phyloP scores from a whole-genome alignment of 2,888 invertebrate genomes.

The Poecilus cupreus region DNA sequence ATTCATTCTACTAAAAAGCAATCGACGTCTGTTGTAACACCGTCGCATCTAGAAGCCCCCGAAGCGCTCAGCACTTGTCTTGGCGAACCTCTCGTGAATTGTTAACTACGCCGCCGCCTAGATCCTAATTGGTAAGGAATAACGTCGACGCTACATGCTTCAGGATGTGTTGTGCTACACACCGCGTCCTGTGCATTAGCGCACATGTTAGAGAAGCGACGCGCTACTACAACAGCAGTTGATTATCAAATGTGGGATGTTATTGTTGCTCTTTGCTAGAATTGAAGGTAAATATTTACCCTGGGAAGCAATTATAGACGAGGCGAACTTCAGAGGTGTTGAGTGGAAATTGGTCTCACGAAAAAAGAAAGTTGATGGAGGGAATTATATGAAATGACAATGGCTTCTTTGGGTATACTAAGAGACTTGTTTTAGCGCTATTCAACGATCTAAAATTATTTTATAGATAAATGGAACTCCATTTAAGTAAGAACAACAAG shows the following conservation, averaged over 20 bases:
- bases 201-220: not conserved
- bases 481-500: no score
- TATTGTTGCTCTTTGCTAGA: not conserved
- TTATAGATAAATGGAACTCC: no score
- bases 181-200: not conserved
- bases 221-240: not conserved
- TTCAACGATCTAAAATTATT: no score
- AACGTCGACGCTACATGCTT: not conserved
- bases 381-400: no score
- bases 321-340: no score
- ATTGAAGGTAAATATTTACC: slow-evolving; percentile 24
- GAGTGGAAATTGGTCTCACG: no score
- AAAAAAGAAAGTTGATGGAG: no score
- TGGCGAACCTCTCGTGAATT: slow-evolving; percentile 16
- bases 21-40: no score
- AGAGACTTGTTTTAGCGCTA: no score
- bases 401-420: no score
- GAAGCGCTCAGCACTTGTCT: not conserved
- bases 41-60: not conserved
- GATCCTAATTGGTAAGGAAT: slow-evolving; percentile 16
- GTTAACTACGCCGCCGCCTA: not conserved
- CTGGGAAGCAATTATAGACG: not conserved
- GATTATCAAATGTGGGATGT: not conserved
- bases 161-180: not conserved
- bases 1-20: no score